These are phyloP conservation scores for Meleagris gallopavo DNA, from an alignment of 2,113 vertebrate genomes.

Conservation along the genomic window DNA sequence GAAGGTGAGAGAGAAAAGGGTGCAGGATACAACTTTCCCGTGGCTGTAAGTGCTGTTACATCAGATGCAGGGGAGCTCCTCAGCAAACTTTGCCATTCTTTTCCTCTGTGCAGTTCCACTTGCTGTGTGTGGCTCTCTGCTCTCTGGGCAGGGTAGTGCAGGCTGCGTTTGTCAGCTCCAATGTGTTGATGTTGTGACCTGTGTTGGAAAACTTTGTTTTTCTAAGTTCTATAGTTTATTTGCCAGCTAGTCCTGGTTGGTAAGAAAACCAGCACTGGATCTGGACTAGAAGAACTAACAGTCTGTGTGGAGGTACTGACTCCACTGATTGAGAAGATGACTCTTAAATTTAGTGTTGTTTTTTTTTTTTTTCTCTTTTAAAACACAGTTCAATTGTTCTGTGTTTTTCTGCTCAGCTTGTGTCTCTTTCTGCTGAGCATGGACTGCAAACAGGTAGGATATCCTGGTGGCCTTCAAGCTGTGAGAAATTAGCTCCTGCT, in stretches of 20 bases:
- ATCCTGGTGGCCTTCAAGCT: background rate
- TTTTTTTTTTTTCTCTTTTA: background rate
- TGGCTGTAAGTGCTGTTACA: background rate
- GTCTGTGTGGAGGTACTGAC: background rate
- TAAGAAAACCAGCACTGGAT: background rate
- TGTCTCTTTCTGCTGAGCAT: background rate
- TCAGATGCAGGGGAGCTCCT: too few relatives aligned
- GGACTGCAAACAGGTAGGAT: background rate
- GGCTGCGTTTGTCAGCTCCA: background rate
- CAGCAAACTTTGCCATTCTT: too few relatives aligned
- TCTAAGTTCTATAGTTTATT: background rate
- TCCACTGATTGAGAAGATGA: background rate
- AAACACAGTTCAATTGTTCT: background rate
- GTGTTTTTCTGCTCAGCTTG: background rate
- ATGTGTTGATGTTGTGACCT: background rate
- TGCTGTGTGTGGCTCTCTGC: rapidly evolving
- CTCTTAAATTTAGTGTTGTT: background rate
- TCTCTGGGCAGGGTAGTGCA: background rate
- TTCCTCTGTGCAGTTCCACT: background rate
- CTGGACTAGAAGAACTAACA: background rate
- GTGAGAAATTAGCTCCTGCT: background rate
- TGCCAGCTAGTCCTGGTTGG: background rate
- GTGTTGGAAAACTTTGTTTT: background rate
- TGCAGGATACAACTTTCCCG: background rate
- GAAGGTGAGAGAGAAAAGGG: background rate